A percentile compares a stretch with the other conserved stretches of the same genome.
phyloP scores from a whole-genome alignment of 2,888 invertebrate species.

The Leptarthrus brevirostris region DNA sequence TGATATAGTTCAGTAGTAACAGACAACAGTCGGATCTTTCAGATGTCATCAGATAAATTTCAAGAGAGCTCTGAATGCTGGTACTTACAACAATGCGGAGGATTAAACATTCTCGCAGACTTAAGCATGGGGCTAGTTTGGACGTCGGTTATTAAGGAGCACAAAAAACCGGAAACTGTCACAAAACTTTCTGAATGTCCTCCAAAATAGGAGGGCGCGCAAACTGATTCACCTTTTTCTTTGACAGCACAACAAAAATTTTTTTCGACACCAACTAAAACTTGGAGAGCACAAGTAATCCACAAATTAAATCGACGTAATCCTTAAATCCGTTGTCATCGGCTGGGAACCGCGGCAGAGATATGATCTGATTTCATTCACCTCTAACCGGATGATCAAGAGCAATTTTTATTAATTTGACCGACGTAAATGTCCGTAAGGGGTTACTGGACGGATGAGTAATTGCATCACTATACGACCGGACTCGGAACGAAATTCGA shows the following conservation, averaged over 20 bases:
- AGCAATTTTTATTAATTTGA: too few species aligned
- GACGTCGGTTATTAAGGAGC: background rate
- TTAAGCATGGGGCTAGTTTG: background rate
- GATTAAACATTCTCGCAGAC: background rate
- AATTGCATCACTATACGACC: too few species aligned
- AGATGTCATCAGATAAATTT: conserved; percentile 26
- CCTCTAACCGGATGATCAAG: too few species aligned
- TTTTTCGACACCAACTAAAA: conserved; percentile 13
- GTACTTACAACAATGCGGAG: conserved; percentile 11
- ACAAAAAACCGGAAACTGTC: conserved; percentile 24
- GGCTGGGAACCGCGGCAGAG: background rate
- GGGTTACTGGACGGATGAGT: too few species aligned
- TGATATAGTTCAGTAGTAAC: conserved; percentile 36
- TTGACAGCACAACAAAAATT: too few species aligned
- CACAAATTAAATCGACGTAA: background rate
- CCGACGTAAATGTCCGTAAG: too few species aligned
- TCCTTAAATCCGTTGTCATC: conserved; percentile 20
- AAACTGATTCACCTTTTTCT: background rate
- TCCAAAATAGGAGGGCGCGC: background rate
- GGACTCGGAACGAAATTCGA: too few species aligned
- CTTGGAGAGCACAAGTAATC: background rate
- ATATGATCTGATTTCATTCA: background rate
- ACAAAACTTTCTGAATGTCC: background rate
- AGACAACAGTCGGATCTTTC: conserved; percentile 22
- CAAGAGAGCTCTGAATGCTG: conserved; percentile 24